phyloP scores from a whole-genome alignment of 2,888 invertebrate species.

The Adelphocoris suturalis region DNA sequence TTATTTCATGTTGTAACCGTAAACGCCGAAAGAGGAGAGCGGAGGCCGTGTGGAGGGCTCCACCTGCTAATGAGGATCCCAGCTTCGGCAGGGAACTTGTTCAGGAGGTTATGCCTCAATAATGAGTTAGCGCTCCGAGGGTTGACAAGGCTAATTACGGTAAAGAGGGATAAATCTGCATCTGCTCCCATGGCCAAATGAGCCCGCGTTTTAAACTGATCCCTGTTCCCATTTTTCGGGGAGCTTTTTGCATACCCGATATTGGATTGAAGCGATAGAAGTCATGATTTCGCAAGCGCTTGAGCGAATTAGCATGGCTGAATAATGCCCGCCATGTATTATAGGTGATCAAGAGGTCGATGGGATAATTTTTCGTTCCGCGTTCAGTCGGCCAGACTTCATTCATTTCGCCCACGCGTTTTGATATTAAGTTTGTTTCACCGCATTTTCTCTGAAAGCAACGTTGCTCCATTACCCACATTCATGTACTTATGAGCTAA shows the following conservation, averaged over 20 bases:
- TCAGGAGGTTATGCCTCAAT: slow-evolving; percentile 62
- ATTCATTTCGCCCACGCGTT: background rate
- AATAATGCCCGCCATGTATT: slow-evolving; percentile 2
- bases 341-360: background rate
- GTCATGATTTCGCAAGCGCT: slow-evolving; percentile 8
- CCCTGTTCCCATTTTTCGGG: slow-evolving; percentile 4
- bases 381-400: background rate
- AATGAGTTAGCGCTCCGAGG: slow-evolving; percentile 43
- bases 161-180: slow-evolving; percentile 63
- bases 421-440: slow-evolving; percentile 8
- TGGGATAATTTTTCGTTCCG: background rate
- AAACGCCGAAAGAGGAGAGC: background rate
- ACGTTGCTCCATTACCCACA: no score
- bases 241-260: background rate
- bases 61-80: slow-evolving; percentile 32
- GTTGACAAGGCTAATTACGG: slow-evolving; percentile 62
- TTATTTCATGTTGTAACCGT: slow-evolving; percentile 48
- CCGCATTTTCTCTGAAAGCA: background rate
- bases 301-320: background rate
- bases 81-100: slow-evolving; percentile 14
- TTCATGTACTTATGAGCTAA: no score
- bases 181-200: background rate
- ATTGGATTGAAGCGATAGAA: slow-evolving; percentile 5
- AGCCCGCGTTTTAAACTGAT: background rate
- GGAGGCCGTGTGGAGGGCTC: background rate